A percentile compares a stretch with the other conserved stretches of the same genome.
Evolutionary conservation across 2,888 invertebrate genomes (phyloP).

Genomic region (Molorchus minor): DNA sequence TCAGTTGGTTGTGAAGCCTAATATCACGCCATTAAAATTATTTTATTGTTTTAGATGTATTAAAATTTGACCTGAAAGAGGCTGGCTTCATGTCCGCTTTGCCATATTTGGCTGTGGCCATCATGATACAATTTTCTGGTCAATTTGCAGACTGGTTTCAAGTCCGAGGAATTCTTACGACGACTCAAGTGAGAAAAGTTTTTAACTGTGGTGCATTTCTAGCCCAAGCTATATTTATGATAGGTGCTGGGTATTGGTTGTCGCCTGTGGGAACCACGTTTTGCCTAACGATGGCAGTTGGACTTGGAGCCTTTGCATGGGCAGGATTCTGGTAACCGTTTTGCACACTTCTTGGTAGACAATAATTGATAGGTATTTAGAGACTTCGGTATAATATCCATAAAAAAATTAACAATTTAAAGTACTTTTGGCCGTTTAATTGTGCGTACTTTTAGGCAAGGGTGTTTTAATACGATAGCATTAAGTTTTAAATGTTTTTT

Average conservation of each 20-base stretch:
- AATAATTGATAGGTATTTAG: not conserved
- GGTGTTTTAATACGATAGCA: no score
- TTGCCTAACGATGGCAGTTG: conserved; percentile 88
- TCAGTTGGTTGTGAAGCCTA: no score
- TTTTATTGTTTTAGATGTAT: conserved; percentile 67
- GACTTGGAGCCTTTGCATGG: conserved; percentile 93
- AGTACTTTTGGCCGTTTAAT: no score
- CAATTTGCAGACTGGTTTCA: conserved; percentile 84
- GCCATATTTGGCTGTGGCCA: conserved; percentile 89
- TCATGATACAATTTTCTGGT: conserved; percentile 81
- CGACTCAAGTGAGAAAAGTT: conserved; percentile 74
- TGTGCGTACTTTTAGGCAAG: no score
- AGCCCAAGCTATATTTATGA: conserved; percentile 86
- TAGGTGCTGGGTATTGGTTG: conserved; percentile 79
- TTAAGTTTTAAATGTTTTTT: no score
- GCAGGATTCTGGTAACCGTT: conserved; percentile 81
- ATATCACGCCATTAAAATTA: not conserved
- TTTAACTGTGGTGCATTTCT: conserved; percentile 81
- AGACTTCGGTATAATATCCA: not conserved
- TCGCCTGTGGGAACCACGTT: conserved; percentile 73
- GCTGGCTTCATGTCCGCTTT: conserved; percentile 86
- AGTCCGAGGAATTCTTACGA: conserved; percentile 70
- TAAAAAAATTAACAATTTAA: not conserved
- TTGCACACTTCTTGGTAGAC: not conserved
- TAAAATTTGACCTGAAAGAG: conserved; percentile 76